Evolutionary conservation across 1,140 invertebrate species (phyloP), one percentile per base, ranked within the genome.

Genomic region (Drosophila grimshawi): DNA sequence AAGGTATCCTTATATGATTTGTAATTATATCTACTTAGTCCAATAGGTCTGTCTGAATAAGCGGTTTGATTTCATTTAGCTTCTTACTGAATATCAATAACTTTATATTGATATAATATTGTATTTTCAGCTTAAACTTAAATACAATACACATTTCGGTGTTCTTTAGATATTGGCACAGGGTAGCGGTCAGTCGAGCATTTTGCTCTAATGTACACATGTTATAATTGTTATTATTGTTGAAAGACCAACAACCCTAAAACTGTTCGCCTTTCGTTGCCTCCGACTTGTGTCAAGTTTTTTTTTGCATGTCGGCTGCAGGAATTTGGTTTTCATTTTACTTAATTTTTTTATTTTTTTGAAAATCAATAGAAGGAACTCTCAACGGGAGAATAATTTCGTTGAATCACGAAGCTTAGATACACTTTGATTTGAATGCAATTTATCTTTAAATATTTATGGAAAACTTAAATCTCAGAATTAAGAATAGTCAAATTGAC

Each of bases 171-270:
- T 39, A 10, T 2, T 43, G n/a, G 10, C 0, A 19, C 61, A 51
- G 53, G 35, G 53, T 39, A 41, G 37, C 8, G 1, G 35, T 2
- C 3, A 37, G 53, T 56, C 19, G 19, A 29, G 53, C 19, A 7
- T 7, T 35, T 19, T 3, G 5, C 2, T 5, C 0, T 1, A 2
- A 8, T 10, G 8, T 8, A 4, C 35, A n/a, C 39, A 43, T 43
- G 39, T 43, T 43, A 43, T 43, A n/a, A 43, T 73, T 37, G 76
- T 68, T 65, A 41, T 63, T 81, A 65, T 72, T 75, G 79, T 51
- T 75, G 80, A 68, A 61, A 68, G 33, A 57, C 41, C 53, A 45
- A 37, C 64, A 71, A 48, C 48, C 66, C 66, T 76, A 71, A 68
- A 74, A 62, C 66, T 39, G 49, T 68, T 73, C 11, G 19, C 32